Evolutionary conservation across 2,113 vertebrate species (phyloP), one percentile per base, ranked within the genome.

Genomic region (Ovis canadensis): DNA sequence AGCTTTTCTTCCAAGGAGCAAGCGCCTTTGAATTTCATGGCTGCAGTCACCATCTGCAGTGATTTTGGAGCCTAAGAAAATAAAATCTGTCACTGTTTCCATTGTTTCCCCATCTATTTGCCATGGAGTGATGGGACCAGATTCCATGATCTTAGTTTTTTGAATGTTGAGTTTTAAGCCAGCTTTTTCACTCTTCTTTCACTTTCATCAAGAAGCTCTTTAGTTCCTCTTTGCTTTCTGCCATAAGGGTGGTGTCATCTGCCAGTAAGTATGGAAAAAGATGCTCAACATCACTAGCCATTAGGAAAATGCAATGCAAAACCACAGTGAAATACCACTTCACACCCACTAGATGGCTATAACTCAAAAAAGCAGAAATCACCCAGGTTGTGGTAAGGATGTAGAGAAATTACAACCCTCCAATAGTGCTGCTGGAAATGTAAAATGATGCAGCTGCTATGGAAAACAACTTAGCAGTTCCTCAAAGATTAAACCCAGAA

Each of bases 251-350:
- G 19, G n/a, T 71, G 19, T 71, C n/a, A 40, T 40, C n/a, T 40
- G 19, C 67, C n/a, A 45, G 36, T 64, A 62, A 64, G 23, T 78
- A 40, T 55, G 78, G 86, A 25, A 78, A 87, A 81, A 81, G 36
- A 48, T 91, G 59, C 17, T 87, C 57, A 95, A 54, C 31, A 45
- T 87, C 13, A 55, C 67, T 67, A 87, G 48, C 40, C 57, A 25
- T 87, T 62, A 87, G 78, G 33, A 43, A 95, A 87, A 91, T 95
- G 50, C 71, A 90, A 45, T 87, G 40, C 71, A 91, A 95, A 95
- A 87, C 55, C 67, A 80, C 10, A 71, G 36, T 77, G n/a, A 91
- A 31, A 91, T 86, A 48, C 74, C 48, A 81, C 45, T 86, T 91
- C 48, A 95, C 48, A 87, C 50, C 45, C 17, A 33, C 59, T 91